These are phyloP conservation scores for Geopemphigus sp. DNA, from an alignment of 1,140 invertebrate species.

Conservation along the genomic window DNA sequence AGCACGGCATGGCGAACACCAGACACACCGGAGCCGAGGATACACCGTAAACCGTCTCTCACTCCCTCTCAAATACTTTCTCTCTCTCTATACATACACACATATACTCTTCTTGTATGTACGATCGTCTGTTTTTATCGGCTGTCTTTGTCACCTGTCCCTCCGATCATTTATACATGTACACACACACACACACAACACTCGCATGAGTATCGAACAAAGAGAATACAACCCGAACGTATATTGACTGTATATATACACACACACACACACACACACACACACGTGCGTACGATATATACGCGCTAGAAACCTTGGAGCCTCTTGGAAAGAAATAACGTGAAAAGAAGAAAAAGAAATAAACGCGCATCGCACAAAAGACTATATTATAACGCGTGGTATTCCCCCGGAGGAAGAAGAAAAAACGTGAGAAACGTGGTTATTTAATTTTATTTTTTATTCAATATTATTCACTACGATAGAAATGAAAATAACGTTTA, in stretches of 20 bases:
- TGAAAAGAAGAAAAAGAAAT: conserved; percentile 4
- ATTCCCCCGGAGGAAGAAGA: background rate
- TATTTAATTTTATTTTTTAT: conserved; percentile 20
- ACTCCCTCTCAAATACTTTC: background rate
- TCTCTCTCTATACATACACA: too few species aligned
- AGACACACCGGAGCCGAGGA: conserved; percentile 47
- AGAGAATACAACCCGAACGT: conserved; percentile 1
- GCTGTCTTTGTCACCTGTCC: conserved; percentile 32
- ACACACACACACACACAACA: background rate
- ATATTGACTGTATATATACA: too few species aligned
- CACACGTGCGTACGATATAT: background rate
- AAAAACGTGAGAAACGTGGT: conserved; percentile 39
- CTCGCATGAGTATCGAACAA: conserved; percentile 29
- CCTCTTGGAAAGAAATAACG: conserved; percentile 25
- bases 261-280: background rate
- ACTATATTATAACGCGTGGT: background rate
- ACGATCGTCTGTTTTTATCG: background rate
- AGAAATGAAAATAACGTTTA: conserved; percentile 1
- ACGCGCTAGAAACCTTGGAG: background rate
- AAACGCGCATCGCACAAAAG: conserved; percentile 44
- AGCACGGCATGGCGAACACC: conserved; percentile 36
- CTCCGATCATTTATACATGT: conserved; percentile 33
- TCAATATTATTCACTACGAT: background rate
- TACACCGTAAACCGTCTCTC: conserved; percentile 10
- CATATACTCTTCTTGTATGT: background rate